Base-by-base conservation (phyloP, 2,888 invertebrate species). In the Apodemia zela region DNA sequence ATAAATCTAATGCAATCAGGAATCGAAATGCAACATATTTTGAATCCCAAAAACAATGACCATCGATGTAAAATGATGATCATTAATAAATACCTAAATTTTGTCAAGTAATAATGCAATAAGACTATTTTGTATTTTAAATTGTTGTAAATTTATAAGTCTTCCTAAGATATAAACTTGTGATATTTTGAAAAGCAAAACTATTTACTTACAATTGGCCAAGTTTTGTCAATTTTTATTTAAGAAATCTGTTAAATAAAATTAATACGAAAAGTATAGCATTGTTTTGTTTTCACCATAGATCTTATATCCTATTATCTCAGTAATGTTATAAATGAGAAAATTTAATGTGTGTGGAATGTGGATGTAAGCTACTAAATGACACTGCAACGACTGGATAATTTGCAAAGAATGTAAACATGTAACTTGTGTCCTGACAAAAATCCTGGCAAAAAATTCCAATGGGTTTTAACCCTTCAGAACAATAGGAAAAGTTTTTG, bases 221-320 rank as follows among this genome's bases (percentile, higher is more conserved):
- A 54, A 18, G 15, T 13, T 54, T 25, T 57, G 54, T 57, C 51
- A 57, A 15, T 8, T 17, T 38, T 47, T 57, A 29, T 57, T 57
- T 57, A 57, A 15, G 54, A 57, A 57, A n/a, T n/a, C n/a, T 25
- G 54, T 57, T 57, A 57, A 57, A 57, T 57, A 57, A 57, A 57
- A 29, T 29, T 15, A 25, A 29, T 25, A 15, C 11, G n/a, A n/a
- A 45, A 45, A 45, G 11, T 10, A 38, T n/a, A n/a, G 1, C 4
- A 3, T 45, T 45, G 6, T 45, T 45, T 42, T 10, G 0, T n/a
- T 15, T 42, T 38, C 38, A 38, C 38, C 11, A 38, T 3, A 38
- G 11, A 10, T 6, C 6, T n/a, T 25, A 25, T 25, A 25, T 25
- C 4, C 4, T 25, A 25, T 25, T 25, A 25, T 25, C 25, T 3